Evolutionary conservation across 2,797 vertebrate species (phyloP).

Genomic region (Vespertilio murinus): DNA sequence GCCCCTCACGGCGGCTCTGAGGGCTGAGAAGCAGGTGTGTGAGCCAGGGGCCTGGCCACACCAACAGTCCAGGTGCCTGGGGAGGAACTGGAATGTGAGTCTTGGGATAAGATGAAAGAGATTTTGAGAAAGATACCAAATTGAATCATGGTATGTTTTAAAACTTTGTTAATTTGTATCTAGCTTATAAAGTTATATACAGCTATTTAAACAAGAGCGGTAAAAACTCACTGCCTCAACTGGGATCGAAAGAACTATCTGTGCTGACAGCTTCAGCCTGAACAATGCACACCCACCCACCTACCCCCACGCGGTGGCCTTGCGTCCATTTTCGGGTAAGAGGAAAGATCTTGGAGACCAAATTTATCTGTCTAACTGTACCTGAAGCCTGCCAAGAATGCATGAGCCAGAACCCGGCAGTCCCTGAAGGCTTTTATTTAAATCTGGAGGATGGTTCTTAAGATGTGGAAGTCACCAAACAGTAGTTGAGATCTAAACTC

Average conservation of each 20-base stretch:
- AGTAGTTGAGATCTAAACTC: not conserved
- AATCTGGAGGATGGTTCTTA: not conserved
- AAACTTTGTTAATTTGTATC: not conserved
- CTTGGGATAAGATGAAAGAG: not conserved
- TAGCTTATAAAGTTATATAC: not conserved
- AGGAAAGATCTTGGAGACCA: not conserved
- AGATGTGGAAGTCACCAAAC: not conserved
- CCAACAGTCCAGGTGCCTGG: not conserved
- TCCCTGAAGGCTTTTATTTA: not conserved
- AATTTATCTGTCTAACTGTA: not conserved
- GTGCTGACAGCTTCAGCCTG: not conserved
- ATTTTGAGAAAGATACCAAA: not conserved
- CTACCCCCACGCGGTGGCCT: not conserved
- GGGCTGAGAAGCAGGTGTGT: not conserved
- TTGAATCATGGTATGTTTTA: conserved; percentile 12
- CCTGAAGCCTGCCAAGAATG: not conserved
- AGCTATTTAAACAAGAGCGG: not conserved
- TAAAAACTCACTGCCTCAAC: not conserved
- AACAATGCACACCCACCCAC: not conserved
- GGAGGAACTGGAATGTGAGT: not conserved
- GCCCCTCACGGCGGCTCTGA: not conserved
- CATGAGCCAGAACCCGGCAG: not conserved
- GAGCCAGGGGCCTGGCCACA: not conserved
- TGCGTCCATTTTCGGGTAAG: not conserved
- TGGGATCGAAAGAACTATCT: not conserved